These are phyloP conservation scores for Metalampra italica DNA, from an alignment of 2,888 invertebrate species.

Conservation along the genomic window DNA sequence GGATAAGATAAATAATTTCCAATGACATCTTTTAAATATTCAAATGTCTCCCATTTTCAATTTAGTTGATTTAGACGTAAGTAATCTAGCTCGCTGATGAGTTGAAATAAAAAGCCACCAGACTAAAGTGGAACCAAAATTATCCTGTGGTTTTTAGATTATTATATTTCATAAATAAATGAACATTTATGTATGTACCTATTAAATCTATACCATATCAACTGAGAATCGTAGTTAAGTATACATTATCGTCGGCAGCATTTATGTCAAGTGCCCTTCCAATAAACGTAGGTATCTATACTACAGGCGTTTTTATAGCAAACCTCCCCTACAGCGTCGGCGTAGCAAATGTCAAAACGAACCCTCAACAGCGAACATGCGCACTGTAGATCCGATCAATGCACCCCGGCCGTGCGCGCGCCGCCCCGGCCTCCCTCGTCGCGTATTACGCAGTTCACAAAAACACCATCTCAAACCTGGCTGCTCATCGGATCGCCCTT, in stretches of 20 bases:
- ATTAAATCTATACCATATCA: too few species aligned
- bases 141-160: too few species aligned
- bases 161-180: too few species aligned
- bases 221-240: too few species aligned
- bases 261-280: constrained; percentile 23
- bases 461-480: constrained; percentile 51
- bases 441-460: constrained; percentile 70
- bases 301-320: not conserved
- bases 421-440: constrained; percentile 46
- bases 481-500: constrained; percentile 51
- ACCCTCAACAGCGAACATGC: constrained; percentile 53
- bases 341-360: constrained; percentile 60
- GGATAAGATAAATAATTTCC: too few species aligned
- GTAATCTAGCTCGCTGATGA: too few species aligned
- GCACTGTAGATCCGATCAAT: constrained; percentile 69
- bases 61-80: too few species aligned
- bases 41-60: too few species aligned
- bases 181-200: too few species aligned
- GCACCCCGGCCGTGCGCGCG: constrained; percentile 70
- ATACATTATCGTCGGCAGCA: constrained; percentile 4
- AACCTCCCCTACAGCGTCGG: constrained; percentile 17
- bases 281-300: not conserved
- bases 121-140: too few species aligned
- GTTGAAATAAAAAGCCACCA: too few species aligned
- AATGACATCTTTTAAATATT: too few species aligned